Base-by-base conservation (phyloP, 2,797 vertebrate species). In the Eulemur mongoz region DNA sequence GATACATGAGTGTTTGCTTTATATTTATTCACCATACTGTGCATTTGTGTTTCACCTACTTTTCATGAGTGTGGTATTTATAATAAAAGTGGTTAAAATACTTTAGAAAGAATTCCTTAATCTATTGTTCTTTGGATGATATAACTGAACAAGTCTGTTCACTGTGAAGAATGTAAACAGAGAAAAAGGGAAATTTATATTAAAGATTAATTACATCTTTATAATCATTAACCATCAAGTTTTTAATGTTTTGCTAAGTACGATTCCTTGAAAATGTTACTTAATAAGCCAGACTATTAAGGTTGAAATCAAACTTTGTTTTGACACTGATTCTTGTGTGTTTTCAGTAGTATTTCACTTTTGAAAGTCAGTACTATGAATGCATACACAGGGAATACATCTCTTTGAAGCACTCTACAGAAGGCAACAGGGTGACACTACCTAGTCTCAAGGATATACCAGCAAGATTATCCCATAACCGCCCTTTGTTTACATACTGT, bases 401-500 rank as follows among this genome's bases (percentile, higher is more conserved):
- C 87, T 85, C 67, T 94, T 90, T 85, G 59, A 45, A 92, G 70
- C 86, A 35, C 72, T 97, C 93, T 84, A 38, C 43, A 69, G 5
- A 15, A 9, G 88, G 75, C 40, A 18, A 57, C 40, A 70, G 23
- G 70, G 79, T 80, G 69, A 52, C 14, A 2, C 80, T 86, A 92
- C 40, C 83, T 65, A 45, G 96, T 97, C 86, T 98, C 67, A 96
- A 93, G 67, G 63, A 72, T 2, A 6, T 79, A 72, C 63, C 84
- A 93, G 93, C 94, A 82, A 87, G 75, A 95, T 78, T 43, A 97
- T 18, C 35, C 52, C 35, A 94, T 93, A 92, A 93, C 81, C 97
- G 78, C 17, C 52, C 86, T 97, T 95, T 97, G 57, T 76, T 97
- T 97, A 97, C 75, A 48, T 73, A 63, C 23, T 97, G n/a, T 92